Evolutionary conservation across 2,113 vertebrate species (phyloP).

Genomic region (Scatophagus argus): DNA sequence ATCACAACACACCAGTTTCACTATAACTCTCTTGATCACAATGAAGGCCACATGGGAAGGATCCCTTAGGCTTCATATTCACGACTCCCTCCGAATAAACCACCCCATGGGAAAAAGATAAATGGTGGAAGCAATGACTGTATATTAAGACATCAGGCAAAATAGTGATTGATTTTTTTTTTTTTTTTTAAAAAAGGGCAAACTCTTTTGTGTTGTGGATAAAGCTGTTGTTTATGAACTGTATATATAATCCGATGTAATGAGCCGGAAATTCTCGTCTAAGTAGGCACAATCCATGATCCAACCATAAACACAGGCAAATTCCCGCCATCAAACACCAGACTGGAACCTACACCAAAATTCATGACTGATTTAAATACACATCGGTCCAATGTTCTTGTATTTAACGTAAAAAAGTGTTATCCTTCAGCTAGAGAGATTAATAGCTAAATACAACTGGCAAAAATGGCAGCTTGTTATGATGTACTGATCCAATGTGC

Average conservation of each 20-base stretch:
- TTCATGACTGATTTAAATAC: neutral
- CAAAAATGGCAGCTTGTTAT: neutral
- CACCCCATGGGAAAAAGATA: neutral
- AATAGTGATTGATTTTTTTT: neutral
- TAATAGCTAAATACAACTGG: neutral
- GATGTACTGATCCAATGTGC: neutral
- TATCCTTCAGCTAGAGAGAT: neutral
- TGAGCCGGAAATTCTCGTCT: neutral
- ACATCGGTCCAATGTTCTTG: neutral
- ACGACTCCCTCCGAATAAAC: neutral
- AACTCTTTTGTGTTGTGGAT: neutral
- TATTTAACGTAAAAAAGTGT: neutral
- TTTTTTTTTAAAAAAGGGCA: neutral
- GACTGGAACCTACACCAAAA: neutral
- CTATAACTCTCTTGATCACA: neutral
- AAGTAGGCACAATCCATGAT: neutral
- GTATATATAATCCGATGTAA: neutral
- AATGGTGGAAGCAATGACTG: neutral
- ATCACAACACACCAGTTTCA: neutral
- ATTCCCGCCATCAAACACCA: neutral
- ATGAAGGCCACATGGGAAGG: neutral
- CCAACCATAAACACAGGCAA: neutral
- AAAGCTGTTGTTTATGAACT: neutral
- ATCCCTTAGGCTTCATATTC: neutral
- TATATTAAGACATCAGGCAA: neutral